phyloP scores from a whole-genome alignment of 2,113 vertebrate species.

The Oceanodroma tethys region DNA sequence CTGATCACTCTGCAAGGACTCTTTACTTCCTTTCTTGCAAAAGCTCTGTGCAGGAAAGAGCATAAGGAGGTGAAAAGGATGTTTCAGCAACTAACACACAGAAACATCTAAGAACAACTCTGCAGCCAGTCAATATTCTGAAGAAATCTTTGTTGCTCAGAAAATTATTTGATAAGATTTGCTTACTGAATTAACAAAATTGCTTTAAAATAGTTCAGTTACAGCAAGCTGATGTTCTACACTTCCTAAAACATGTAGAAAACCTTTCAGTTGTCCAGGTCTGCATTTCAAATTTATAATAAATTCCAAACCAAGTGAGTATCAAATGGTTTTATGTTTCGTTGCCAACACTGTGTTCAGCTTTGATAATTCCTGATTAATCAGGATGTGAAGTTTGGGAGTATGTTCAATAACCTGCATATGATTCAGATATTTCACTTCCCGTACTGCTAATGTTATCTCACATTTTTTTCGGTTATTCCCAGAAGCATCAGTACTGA shows the following conservation, averaged over 20 bases:
- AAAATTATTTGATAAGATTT: not conserved
- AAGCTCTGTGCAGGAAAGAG: not conserved
- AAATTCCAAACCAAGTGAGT: not conserved
- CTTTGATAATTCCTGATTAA: not conserved
- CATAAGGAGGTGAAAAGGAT: not conserved
- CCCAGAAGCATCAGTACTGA: not conserved
- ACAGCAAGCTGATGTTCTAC: not conserved
- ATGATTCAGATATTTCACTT: not conserved
- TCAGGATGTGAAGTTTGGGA: not conserved
- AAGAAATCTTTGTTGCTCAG: not conserved
- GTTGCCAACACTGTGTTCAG: not conserved
- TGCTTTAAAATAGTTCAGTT: not conserved
- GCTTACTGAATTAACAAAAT: not conserved
- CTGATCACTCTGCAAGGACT: not conserved
- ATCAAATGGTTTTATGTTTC: not conserved
- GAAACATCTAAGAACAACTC: not conserved
- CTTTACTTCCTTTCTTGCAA: not conserved
- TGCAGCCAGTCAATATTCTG: not conserved
- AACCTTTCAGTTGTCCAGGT: not conserved
- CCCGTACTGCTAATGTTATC: not conserved
- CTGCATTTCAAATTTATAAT: not conserved
- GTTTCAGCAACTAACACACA: not conserved
- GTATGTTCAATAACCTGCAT: not conserved
- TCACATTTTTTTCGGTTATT: not conserved
- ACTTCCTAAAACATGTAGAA: not conserved